Base-by-base conservation (phyloP, 2,888 invertebrate genomes). In the Cerastis rubricosa region DNA sequence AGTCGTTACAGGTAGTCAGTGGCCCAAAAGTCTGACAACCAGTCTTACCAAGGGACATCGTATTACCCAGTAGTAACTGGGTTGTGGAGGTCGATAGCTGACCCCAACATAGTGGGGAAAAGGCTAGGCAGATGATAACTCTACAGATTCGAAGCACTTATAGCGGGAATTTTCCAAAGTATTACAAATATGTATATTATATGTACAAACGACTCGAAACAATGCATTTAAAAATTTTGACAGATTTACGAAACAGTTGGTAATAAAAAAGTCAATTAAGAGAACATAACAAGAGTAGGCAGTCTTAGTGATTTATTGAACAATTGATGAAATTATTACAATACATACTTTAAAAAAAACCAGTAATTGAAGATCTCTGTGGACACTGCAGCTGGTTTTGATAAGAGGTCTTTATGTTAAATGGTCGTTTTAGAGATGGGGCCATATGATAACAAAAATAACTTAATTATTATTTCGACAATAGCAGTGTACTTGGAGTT, bases 391-490 rank as follows among this genome's bases (percentile, higher is more conserved):
- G n/a, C 77, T 79, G 73, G 19, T 76, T 81, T 78, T 64, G 70
- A 61, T 40, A 40, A 66, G 76, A 84, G 91, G 82, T 91, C 91
- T 89, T 80, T 64, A 17, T 43, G 67, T 76, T 71, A 83, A 82
- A 49, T 90, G 90, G 92, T 87, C 78, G 71, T 76, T 76, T 71
- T 45, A 57, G 59, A 94, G 95, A 95, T 95, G 93, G 84, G 93
- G 91, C 85, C 93, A 89, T 71, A 72, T 87, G 95, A 95, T 95
- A 95, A 92, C 82, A 90, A 91, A 90, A 91, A 92, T 94, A 94
- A 89, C 93, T 92, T 94, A 95, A 95, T 94, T 95, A 91, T 91
- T 92, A 94, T 93, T 93, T 93, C 93, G 91, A 93, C 94, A 94
- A 94, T 93, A 86, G 91, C 80, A 84, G 83, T 92, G 91, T 91